Conservation (phyloP, 2,888 invertebrate species). For the Plebejus melissa region DNA sequence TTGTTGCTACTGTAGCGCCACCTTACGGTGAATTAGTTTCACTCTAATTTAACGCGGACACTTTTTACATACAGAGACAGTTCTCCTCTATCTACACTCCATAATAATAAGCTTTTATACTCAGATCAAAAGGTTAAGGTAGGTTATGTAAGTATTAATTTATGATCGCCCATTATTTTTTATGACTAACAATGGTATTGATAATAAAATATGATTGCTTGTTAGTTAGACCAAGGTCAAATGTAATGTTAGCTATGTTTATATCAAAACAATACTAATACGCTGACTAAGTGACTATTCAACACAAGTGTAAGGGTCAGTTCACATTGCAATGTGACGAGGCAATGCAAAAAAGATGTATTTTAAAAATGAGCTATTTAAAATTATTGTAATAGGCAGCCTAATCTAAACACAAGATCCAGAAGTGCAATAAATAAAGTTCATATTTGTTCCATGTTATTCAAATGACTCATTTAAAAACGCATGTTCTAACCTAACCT, state of each 20-base stretch:
- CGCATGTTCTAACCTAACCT: too few relatives aligned
- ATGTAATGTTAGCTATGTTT: background rate
- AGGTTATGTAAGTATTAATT: background rate
- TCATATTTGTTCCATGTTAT: background rate
- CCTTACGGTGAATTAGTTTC: too few relatives aligned
- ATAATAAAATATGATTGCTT: slow-evolving; percentile 8
- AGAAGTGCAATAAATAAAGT: too few relatives aligned
- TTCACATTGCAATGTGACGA: too few relatives aligned
- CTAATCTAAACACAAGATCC: too few relatives aligned
- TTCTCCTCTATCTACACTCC: too few relatives aligned
- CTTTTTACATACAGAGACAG: too few relatives aligned
- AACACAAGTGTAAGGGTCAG: background rate
- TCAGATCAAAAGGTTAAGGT: background rate
- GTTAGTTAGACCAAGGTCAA: background rate
- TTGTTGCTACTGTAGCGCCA: too few relatives aligned
- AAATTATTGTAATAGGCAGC: too few relatives aligned
- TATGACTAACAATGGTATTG: background rate
- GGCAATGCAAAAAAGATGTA: too few relatives aligned
- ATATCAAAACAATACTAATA: background rate
- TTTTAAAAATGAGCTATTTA: too few relatives aligned
- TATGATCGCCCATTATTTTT: background rate
- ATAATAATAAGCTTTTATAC: background rate
- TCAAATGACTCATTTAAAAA: background rate
- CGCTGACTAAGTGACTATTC: slow-evolving; percentile 5
- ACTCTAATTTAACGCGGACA: too few relatives aligned